These are phyloP conservation scores for Delichon dasypus DNA, from an alignment of 2,797 vertebrate species.

Conservation along the genomic window DNA sequence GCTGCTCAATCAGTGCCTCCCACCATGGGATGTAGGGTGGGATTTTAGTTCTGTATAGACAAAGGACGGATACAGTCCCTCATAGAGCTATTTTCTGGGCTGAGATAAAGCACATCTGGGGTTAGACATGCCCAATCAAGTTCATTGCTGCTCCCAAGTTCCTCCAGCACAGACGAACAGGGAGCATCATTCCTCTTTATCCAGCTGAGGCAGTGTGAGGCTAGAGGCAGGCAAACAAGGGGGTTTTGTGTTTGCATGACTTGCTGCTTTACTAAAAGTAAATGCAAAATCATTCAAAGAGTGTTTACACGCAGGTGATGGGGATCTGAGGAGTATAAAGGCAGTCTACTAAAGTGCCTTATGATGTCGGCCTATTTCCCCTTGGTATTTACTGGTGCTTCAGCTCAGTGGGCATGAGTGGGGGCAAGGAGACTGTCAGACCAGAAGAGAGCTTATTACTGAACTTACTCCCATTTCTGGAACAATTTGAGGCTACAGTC, in stretches of 20 bases:
- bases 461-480: background rate
- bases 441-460: background rate
- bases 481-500: background rate
- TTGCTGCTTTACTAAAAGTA: background rate
- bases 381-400: background rate
- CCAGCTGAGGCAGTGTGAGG: background rate
- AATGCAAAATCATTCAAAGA: background rate
- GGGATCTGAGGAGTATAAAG: background rate
- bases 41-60: background rate
- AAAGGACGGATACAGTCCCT: background rate
- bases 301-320: background rate
- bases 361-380: background rate
- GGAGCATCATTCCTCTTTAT: background rate
- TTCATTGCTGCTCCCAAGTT: too few relatives aligned
- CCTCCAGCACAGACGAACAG: background rate
- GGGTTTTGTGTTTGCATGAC: background rate
- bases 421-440: background rate
- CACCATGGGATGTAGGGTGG: background rate
- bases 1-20: background rate
- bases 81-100: background rate
- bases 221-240: background rate
- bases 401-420: background rate
- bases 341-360: background rate
- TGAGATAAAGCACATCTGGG: background rate
- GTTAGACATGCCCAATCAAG: background rate